These are phyloP conservation scores for Apostichopus californicus DNA, from an alignment of 35 echinoderm and acorn worm species.

Conservation along the genomic window DNA sequence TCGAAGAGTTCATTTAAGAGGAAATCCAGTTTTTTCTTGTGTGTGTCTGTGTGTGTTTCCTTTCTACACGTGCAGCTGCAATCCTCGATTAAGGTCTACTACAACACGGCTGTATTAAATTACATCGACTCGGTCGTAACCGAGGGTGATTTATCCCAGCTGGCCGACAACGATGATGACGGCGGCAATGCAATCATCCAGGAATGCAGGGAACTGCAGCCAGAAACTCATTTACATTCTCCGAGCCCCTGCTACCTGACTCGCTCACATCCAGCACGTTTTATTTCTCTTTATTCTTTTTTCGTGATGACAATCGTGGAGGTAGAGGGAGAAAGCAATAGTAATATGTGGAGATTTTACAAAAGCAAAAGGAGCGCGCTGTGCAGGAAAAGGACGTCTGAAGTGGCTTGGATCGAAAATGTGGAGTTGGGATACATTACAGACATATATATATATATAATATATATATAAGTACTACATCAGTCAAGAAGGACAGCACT, in stretches of 20 bases:
- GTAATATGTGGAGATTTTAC: not conserved
- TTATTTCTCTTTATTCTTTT: not conserved
- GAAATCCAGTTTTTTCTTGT: too few relatives aligned
- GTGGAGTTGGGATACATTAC: too few relatives aligned
- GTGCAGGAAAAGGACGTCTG: not conserved
- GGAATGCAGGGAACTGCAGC: slow-evolving; percentile 26
- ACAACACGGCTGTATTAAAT: slow-evolving; percentile 48
- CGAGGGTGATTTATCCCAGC: slow-evolving; percentile 32
- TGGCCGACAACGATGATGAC: slow-evolving; percentile 3
- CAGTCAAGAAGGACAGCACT: too few relatives aligned
- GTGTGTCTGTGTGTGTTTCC: not conserved
- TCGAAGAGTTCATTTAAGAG: too few relatives aligned
- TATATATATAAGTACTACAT: too few relatives aligned
- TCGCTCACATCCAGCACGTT: too few relatives aligned
- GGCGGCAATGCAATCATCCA: not conserved
- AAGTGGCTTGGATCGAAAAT: too few relatives aligned
- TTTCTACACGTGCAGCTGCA: not conserved
- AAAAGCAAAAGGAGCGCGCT: slow-evolving; percentile 2
- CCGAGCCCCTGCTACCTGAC: not conserved
- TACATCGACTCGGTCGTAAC: slow-evolving; percentile 11
- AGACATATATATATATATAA: too few relatives aligned
- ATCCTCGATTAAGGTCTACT: not conserved
- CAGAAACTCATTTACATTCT: slow-evolving; percentile 35
- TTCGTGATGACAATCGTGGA: not conserved
- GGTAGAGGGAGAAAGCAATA: not conserved